A percentile compares a stretch with the other conserved stretches of the same genome.
Conservation (phyloP, 2,888 invertebrate species). For the Parelbella ahira region DNA sequence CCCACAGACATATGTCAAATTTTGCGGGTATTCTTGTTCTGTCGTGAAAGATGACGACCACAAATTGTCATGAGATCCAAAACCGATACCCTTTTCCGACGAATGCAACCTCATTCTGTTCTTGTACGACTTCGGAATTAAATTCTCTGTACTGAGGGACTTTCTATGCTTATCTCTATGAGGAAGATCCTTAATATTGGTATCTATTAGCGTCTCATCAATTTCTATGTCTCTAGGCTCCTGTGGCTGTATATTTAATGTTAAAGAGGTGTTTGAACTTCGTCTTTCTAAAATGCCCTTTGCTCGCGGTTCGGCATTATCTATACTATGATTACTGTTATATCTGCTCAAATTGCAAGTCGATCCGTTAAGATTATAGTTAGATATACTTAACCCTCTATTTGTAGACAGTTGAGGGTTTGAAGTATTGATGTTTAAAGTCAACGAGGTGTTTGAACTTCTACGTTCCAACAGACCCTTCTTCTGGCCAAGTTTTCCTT, state of each 20-base stretch:
- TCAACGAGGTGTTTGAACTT: conserved; percentile 91
- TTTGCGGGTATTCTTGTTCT: conserved; percentile 60
- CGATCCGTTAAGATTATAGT: conserved; percentile 75
- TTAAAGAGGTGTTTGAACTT: conserved; percentile 91
- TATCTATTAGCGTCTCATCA: conserved; percentile 60
- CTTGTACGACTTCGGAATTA: conserved; percentile 75
- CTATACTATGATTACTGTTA: conserved; percentile 73
- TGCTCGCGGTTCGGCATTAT: conserved; percentile 53
- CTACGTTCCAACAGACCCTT: conserved; percentile 90
- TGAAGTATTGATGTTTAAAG: conserved; percentile 81
- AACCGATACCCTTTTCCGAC: conserved; percentile 52
- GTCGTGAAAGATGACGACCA: conserved; percentile 65
- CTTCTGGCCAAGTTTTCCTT: conserved; percentile 62
- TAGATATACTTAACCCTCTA: conserved; percentile 70
- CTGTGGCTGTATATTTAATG: conserved; percentile 78
- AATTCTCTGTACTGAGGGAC: conserved; percentile 82
- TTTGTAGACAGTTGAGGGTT: conserved; percentile 71
- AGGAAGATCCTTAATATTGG: conserved; percentile 56
- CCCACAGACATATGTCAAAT: conserved; percentile 67
- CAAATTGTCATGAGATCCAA: conserved; percentile 76
- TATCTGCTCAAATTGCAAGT: conserved; percentile 71
- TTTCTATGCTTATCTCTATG: conserved; percentile 73
- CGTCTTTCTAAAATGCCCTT: conserved; percentile 87
- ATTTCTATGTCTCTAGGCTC: conserved; percentile 72
- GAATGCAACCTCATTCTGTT: conserved; percentile 54